phyloP scores from a whole-genome alignment of 1,140 invertebrate species.

The Drosophila kurseongensis region DNA sequence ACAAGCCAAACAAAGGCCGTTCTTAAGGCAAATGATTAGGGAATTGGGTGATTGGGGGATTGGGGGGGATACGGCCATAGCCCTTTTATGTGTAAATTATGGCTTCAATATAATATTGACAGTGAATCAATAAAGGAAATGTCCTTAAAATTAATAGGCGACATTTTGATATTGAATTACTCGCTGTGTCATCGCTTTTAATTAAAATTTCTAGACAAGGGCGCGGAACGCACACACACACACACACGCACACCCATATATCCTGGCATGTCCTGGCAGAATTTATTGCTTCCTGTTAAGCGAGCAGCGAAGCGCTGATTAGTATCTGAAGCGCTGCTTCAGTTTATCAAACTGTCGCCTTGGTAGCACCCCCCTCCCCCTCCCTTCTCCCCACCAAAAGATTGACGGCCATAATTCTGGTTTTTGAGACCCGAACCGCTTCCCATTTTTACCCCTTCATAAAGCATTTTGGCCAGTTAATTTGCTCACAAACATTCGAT shows the following conservation, averaged over 20 bases:
- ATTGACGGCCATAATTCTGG: slow-evolving; percentile 65
- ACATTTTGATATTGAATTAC: slow-evolving; percentile 84
- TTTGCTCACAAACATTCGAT: slow-evolving; percentile 36
- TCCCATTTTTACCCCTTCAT: not conserved
- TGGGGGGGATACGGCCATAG: slow-evolving; percentile 7
- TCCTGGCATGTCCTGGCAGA: slow-evolving; percentile 61
- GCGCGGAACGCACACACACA: slow-evolving; percentile 50
- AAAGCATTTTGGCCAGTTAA: slow-evolving; percentile 25
- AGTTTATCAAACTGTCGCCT: slow-evolving; percentile 81
- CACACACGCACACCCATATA: slow-evolving; percentile 20
- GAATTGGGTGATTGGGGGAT: not conserved
- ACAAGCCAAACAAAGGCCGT: slow-evolving; percentile 44
- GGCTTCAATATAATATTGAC: slow-evolving; percentile 83
- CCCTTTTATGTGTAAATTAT: slow-evolving; percentile 83
- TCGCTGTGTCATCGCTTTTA: slow-evolving; percentile 84
- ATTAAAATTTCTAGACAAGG: slow-evolving; percentile 83
- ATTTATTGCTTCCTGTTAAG: slow-evolving; percentile 79
- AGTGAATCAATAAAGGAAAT: slow-evolving; percentile 84
- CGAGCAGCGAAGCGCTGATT: slow-evolving; percentile 65
- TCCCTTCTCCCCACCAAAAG: slow-evolving; percentile 10
- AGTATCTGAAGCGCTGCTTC: slow-evolving; percentile 69
- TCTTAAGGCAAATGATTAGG: slow-evolving; percentile 1
- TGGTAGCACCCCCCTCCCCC: slow-evolving; percentile 8
- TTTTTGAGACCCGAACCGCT: not conserved
- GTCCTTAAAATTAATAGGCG: slow-evolving; percentile 83